These are phyloP conservation scores for Nannoperca obscura DNA, from an alignment of 2,797 vertebrate genomes.

Conservation along the genomic window DNA sequence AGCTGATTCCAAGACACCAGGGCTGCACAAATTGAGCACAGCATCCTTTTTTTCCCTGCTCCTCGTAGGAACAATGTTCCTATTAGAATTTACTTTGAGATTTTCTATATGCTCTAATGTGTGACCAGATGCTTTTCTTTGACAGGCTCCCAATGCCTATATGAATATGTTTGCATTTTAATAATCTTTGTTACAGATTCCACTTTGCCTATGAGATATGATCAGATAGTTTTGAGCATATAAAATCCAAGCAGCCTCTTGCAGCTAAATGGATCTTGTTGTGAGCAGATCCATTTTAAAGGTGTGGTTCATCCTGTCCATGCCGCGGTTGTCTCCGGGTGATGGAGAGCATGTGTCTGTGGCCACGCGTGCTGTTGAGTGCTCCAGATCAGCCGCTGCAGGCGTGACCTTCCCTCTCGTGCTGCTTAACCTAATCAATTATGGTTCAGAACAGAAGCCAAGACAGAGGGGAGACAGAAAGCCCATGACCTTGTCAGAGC, in stretches of 20 bases:
- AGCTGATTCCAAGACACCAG: slow-evolving; percentile 58
- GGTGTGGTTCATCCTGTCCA: slow-evolving; percentile 52
- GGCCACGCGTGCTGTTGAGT: slow-evolving; percentile 63
- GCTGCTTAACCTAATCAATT: slow-evolving; percentile 89
- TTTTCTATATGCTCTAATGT: slow-evolving; percentile 41
- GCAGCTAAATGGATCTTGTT: slow-evolving; percentile 34
- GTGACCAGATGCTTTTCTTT: slow-evolving; percentile 30
- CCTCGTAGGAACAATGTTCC: slow-evolving; percentile 35
- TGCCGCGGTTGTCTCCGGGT: slow-evolving; percentile 60
- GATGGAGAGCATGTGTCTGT: slow-evolving; percentile 79
- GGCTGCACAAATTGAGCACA: slow-evolving; percentile 65
- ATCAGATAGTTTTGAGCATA: slow-evolving; percentile 1
- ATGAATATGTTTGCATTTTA: slow-evolving; percentile 44
- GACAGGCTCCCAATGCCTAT: slow-evolving; percentile 19
- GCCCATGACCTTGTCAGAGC: slow-evolving; percentile 84
- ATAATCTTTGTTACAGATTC: slow-evolving; percentile 16
- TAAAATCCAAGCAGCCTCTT: slow-evolving; percentile 11
- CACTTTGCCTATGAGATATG: slow-evolving; percentile 2
- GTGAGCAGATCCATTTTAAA: slow-evolving; percentile 51
- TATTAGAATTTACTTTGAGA: slow-evolving; percentile 42
- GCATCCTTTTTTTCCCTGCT: slow-evolving; percentile 53
- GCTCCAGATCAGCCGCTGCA: slow-evolving; percentile 74
- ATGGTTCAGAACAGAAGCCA: slow-evolving; percentile 85
- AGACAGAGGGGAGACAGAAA: slow-evolving; percentile 76
- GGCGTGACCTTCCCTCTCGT: slow-evolving; percentile 82